These are phyloP conservation scores for Phyllotreta striolata DNA, from an alignment of 2,888 invertebrate species.

Conservation along the genomic window DNA sequence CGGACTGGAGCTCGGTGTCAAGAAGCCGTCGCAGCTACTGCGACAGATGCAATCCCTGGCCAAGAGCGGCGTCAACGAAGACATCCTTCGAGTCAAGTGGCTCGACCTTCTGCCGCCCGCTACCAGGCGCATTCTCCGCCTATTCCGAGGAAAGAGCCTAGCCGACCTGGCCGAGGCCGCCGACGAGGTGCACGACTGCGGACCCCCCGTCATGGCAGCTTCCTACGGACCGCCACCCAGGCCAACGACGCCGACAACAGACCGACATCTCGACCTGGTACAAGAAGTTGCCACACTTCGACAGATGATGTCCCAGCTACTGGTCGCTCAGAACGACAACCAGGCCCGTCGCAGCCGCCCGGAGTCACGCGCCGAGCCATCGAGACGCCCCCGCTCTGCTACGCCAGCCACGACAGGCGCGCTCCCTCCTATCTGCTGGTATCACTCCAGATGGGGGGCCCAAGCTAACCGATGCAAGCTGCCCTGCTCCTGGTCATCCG, in stretches of 20 bases:
- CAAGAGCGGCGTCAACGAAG: not conserved
- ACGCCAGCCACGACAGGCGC: too few species aligned
- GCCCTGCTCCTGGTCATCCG: not conserved
- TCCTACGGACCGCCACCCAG: not conserved
- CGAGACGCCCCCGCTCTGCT: too few species aligned
- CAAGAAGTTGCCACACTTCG: too few species aligned
- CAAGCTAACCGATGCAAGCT: not conserved
- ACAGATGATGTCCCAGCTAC: too few species aligned
- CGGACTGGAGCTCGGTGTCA: not conserved
- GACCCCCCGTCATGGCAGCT: not conserved
- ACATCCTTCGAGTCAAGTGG: not conserved
- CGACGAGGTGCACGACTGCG: not conserved
- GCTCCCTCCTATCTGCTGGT: too few species aligned
- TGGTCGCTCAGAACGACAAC: too few species aligned
- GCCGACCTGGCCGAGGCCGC: slow-evolving; percentile 1
- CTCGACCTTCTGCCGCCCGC: not conserved
- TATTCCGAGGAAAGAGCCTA: not conserved
- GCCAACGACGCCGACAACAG: not conserved
- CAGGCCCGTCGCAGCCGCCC: too few species aligned
- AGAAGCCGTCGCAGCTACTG: too few species aligned
- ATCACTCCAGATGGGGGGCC: too few species aligned
- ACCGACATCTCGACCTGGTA: too few species aligned
- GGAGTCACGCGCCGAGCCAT: too few species aligned
- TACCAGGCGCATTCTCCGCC: not conserved
- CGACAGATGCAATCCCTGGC: not conserved